Evolutionary conservation across 1,140 invertebrate species (phyloP).

Genomic region (Marisa cornuarietis): DNA sequence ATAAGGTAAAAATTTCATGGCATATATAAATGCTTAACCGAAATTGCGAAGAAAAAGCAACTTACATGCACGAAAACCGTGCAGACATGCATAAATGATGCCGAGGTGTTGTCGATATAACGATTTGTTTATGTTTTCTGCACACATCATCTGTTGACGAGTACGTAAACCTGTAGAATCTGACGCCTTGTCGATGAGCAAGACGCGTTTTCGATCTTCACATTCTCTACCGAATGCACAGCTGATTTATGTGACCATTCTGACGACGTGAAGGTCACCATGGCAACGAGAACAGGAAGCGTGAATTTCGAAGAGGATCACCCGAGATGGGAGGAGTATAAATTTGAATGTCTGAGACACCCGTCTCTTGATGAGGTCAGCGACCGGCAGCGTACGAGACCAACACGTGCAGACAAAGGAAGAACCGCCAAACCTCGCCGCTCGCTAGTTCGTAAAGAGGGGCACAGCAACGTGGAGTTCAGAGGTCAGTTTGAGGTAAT

Average conservation of each 20-base stretch:
- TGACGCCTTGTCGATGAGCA: no score
- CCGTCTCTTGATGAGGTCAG: constrained; percentile 17
- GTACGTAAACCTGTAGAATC: not conserved
- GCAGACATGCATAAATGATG: no score
- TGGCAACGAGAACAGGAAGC: constrained; percentile 7
- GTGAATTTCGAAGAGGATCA: constrained; percentile 21
- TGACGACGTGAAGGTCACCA: not conserved
- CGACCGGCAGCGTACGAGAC: constrained; percentile 6
- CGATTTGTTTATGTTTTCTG: no score
- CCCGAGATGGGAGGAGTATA: constrained; percentile 30
- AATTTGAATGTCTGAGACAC: constrained; percentile 24
- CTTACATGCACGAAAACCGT: no score
- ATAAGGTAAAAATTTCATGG: no score
- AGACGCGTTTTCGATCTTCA: no score
- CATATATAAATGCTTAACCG: no score
- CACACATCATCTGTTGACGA: no score
- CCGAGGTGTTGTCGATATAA: no score
- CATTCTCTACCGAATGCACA: no score
- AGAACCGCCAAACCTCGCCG: constrained; percentile 27
- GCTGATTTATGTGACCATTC: no score
- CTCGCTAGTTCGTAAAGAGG: constrained; percentile 48
- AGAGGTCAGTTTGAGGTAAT: constrained; percentile 33
- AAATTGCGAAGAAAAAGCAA: no score
- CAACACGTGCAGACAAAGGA: constrained; percentile 11
- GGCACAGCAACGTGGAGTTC: constrained; percentile 51